Evolutionary conservation across 2,113 vertebrate species (phyloP), one percentile per base, ranked within the genome.

Genomic region (Pycnonotus jocosus): DNA sequence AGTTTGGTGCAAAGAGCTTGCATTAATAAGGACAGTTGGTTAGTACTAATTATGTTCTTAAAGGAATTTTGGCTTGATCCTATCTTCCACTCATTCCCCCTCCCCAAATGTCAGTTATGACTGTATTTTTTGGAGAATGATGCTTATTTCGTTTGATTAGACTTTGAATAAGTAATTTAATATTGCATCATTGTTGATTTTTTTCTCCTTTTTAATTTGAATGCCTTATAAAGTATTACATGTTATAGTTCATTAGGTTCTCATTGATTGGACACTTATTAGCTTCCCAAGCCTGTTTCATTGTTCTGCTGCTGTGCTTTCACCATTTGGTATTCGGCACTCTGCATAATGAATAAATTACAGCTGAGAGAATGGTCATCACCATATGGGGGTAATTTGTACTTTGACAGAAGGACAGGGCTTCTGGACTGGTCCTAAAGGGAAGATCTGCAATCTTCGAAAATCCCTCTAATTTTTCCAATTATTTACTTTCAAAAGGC

Each of bases 331-430:
- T 94, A 85, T 94, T 92, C 28, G 37, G 81, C 61, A 86, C 20
- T 92, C 94, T 72, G 93, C 91, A 97, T 90, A 97, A 92, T 85
- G 95, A 92, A 94, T 97, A 97, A 96, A 97, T 97, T 97, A 96
- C 93, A 92, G 93, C 82, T 95, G 93, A 96, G 89, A 93, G 68
- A 95, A 92, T 8, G 91, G 96, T 94, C 88, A 95, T 92, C 62
- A 92, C 81, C 95, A 95, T 95, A 94, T 93, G 95, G 83, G 94
- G 72, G 76, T 94, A 95, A 97, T 95, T 98, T 97, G 97, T 94
- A 96, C 58, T 94, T 92, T 88, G 92, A 96, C 93, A 96, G 95
- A 96, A 97, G 87, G 90, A 97, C 86, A 85, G 88, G 72, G 87
- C 66, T 92, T 73, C 93, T 95, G 83, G 86, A 96, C 87, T 81